Evolutionary conservation across 2,888 invertebrate species (phyloP), one percentile per base, ranked within the genome.

Genomic region (Drosophila kambysellisi): DNA sequence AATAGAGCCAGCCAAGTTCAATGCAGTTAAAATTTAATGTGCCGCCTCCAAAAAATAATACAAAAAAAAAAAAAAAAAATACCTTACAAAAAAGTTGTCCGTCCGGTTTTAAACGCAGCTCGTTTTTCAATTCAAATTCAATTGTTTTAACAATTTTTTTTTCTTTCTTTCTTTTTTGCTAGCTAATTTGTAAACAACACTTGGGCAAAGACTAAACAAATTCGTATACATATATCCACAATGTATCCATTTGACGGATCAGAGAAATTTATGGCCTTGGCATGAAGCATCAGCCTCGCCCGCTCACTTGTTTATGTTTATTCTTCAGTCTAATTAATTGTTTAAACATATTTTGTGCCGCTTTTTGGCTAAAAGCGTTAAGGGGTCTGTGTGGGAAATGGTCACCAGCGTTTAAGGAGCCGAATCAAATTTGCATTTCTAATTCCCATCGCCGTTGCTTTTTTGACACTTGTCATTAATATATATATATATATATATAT

Each of bases 131-230:
- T 54, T 65, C 53, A 37, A 59, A 68, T 78, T 84, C 53, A 71
- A 85, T 77, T 82, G 81, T 74, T 73, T 69, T 61, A 77, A 71
- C 58, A 73, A 72, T 66, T 66, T 84, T 30, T 4, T 52, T 51
- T 52, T 25, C 32, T 25, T 30, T n/a, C n/a, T 30, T n/a, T 3
- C 6, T 25, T 6, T 17, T 54, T 61, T 66, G 48, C 69, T 74
- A 64, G 69, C 64, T 74, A 80, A 82, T 86, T 81, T 81, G 89
- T 88, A 85, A 88, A 85, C 87, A 85, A 39, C 72, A 50, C 37
- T 46, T 9, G 17, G 39, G 56, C 71, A 60, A 88, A 85, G 84
- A 85, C 89, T 86, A 85, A 85, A 85, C 84, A 85, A 85, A 88
- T 67, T 65, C 57, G 35, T 25, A 35, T 35, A 43, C 20, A 53